phyloP scores from a whole-genome alignment of 2,797 vertebrate species.

The Xerus rutilus region DNA sequence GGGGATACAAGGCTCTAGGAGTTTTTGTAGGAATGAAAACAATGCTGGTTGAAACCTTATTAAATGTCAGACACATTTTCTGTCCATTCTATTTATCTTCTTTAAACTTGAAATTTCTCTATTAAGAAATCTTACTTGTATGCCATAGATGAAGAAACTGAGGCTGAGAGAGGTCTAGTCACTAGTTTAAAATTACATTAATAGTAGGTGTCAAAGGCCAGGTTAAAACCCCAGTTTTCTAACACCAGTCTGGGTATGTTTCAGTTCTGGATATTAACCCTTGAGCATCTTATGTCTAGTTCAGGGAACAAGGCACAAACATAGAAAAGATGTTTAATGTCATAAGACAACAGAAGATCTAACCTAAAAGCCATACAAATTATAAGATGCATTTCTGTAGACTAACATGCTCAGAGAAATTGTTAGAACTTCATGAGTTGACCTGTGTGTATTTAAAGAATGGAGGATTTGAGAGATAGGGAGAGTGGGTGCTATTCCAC shows the following conservation, averaged over 20 bases:
- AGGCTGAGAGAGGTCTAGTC: not conserved
- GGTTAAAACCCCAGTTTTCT: not conserved
- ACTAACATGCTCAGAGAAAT: not conserved
- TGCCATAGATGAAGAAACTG: not conserved
- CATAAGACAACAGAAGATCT: not conserved
- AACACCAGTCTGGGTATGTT: not conserved
- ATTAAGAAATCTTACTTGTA: constrained; percentile 17
- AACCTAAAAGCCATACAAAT: not conserved
- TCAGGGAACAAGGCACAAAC: not conserved
- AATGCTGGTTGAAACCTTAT: not conserved
- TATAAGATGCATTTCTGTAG: not conserved
- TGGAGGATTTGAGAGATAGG: not conserved
- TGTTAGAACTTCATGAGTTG: not conserved
- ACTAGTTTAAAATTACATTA: not conserved
- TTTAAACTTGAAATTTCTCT: not conserved
- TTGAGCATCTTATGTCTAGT: not conserved
- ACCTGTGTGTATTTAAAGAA: not conserved
- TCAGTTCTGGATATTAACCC: no score
- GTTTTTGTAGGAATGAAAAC: not conserved
- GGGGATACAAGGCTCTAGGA: not conserved
- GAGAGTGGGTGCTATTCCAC: not conserved
- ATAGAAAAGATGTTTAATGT: not conserved
- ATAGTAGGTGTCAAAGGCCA: not conserved
- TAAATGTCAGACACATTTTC: not conserved
- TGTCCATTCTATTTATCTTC: constrained; percentile 23